phyloP scores from a whole-genome alignment of 2,888 invertebrate species.

The Epirrhoe alternata region DNA sequence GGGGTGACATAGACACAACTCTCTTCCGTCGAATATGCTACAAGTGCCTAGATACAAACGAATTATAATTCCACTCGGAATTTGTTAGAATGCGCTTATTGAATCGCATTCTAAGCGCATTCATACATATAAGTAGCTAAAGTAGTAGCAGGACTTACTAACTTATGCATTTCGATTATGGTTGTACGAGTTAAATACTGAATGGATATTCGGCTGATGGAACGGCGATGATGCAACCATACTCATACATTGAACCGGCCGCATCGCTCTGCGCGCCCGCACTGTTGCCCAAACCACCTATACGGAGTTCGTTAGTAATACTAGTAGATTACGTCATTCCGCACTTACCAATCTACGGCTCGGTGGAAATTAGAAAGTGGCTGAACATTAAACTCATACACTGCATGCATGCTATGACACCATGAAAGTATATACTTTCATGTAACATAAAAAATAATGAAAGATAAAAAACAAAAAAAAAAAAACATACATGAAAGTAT shows the following conservation, averaged over 20 bases:
- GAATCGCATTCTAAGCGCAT: background rate
- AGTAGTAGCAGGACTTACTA: background rate
- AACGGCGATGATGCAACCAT: constrained; percentile 56
- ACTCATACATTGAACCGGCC: constrained; percentile 48
- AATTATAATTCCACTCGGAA: too few species aligned
- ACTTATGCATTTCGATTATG: constrained; percentile 5
- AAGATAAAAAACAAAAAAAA: too few species aligned
- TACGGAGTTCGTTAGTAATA: constrained; percentile 51
- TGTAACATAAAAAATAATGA: too few species aligned
- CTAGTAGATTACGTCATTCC: constrained; percentile 61
- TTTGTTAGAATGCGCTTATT: too few species aligned
- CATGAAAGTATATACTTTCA: constrained; percentile 35
- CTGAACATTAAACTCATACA: constrained; percentile 53
- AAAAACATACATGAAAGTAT: too few species aligned
- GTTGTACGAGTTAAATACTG: constrained; percentile 18
- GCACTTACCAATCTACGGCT: constrained; percentile 50
- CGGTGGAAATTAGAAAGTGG: constrained; percentile 75
- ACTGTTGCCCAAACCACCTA: constrained; percentile 60
- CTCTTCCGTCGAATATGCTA: background rate
- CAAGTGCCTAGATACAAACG: too few species aligned
- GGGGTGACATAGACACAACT: background rate
- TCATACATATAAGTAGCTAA: background rate
- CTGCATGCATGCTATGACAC: constrained; percentile 53
- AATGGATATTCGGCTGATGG: constrained; percentile 30
- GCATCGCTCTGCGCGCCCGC: constrained; percentile 28